A percentile compares a stretch with the other conserved stretches of the same genome.
phyloP scores from a whole-genome alignment of 2,888 invertebrate genomes.

The Zygogramma bicolorata region DNA sequence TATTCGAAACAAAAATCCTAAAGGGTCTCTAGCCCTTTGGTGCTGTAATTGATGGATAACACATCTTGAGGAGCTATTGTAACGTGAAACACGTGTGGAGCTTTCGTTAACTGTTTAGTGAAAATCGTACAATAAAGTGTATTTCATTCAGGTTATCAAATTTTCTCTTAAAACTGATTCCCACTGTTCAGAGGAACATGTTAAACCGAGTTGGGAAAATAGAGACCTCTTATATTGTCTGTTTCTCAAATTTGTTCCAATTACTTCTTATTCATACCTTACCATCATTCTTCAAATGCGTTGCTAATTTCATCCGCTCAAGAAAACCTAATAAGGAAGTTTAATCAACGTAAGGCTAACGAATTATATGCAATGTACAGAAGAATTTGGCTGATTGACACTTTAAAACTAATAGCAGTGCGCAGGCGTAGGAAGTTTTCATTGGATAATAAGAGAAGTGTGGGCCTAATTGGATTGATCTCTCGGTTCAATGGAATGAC shows the following conservation, averaged over 20 bases:
- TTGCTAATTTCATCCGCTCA: conserved; percentile 26
- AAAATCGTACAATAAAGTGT: no score
- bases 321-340: conserved; percentile 28
- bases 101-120: no score
- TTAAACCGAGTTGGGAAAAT: no score
- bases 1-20: no score
- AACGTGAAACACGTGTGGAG: no score
- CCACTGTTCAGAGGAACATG: no score
- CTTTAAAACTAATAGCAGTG: neutral
- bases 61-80: no score
- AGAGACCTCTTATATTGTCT: no score
- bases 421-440: conserved; percentile 11
- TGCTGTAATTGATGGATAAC: no score
- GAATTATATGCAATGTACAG: conserved; percentile 11
- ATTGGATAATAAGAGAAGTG: conserved; percentile 21
- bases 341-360: conserved; percentile 8
- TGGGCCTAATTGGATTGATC: conserved; percentile 20
- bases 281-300: neutral
- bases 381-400: neutral
- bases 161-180: no score
- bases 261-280: neutral
- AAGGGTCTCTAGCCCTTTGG: no score
- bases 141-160: no score
- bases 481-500: neutral
- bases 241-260: neutral